Conservation (phyloP, 2,113 vertebrate genomes). For the Probosciger aterrimus region DNA sequence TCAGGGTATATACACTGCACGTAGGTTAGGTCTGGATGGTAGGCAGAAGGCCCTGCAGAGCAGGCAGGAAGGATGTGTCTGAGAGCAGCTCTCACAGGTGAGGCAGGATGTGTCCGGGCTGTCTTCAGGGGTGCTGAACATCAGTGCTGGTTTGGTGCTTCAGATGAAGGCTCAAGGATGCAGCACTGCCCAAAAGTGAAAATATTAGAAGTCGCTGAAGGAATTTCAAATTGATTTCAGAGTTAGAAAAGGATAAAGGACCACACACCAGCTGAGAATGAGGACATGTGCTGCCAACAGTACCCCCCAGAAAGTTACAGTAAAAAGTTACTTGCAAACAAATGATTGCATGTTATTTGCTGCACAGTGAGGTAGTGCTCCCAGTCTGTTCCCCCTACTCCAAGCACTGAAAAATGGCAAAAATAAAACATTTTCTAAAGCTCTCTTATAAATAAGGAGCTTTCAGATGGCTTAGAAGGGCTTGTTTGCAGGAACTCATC, state of each 20-base stretch:
- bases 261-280: neutral
- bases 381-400: neutral
- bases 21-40: neutral
- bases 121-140: neutral
- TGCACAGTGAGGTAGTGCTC: neutral
- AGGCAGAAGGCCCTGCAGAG: neutral
- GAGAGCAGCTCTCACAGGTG: neutral
- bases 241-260: neutral
- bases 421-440: conserved; percentile 47
- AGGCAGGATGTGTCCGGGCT: accelerated
- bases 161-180: neutral
- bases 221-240: neutral
- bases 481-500: conserved; percentile 66
- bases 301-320: neutral
- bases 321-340: conserved; percentile 12
- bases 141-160: neutral
- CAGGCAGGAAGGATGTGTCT: neutral
- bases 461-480: conserved; percentile 59
- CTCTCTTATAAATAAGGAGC: conserved; percentile 59
- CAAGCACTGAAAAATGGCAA: conserved; percentile 34
- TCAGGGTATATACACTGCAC: neutral
- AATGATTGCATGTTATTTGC: neutral
- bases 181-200: neutral
- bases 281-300: accelerated
- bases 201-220: neutral